A percentile compares a stretch with the other conserved stretches of the same genome.
Evolutionary conservation across 2,797 vertebrate genomes (phyloP).

Genomic region (Lepidocolaptes lacrymiger): DNA sequence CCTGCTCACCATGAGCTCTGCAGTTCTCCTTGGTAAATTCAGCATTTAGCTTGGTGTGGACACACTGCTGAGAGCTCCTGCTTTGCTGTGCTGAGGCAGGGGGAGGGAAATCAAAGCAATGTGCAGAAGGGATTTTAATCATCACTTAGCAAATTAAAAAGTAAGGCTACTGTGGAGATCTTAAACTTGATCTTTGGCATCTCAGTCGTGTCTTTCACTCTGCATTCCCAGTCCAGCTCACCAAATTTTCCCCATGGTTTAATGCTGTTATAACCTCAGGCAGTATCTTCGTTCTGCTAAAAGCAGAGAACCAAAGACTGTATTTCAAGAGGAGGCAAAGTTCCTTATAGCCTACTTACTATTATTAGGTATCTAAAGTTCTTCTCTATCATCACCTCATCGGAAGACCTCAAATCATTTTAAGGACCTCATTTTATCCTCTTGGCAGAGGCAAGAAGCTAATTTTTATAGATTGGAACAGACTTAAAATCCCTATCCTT

Average conservation of each 20-base stretch:
- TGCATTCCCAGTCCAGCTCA: background rate
- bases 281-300: background rate
- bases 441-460: background rate
- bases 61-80: background rate
- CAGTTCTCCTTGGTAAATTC: background rate
- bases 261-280: background rate
- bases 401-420: conserved; percentile 36
- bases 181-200: conserved; percentile 16
- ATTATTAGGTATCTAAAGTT: conserved; percentile 46
- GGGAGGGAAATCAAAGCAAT: background rate
- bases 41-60: background rate
- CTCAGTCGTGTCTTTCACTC: background rate
- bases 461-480: background rate
- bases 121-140: conserved; percentile 23
- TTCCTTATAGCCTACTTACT: conserved; percentile 42
- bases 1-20: background rate
- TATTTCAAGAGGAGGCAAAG: conserved; percentile 13
- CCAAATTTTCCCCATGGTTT: background rate
- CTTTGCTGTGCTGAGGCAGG: background rate
- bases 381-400: background rate
- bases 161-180: background rate
- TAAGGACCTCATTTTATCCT: conserved; percentile 31
- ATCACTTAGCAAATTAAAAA: conserved; percentile 11
- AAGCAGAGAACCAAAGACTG: conserved; percentile 16
- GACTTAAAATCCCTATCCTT: background rate